Base-by-base conservation (phyloP, 2,113 vertebrate species). In the Cryptomyrus ogoouensis region DNA sequence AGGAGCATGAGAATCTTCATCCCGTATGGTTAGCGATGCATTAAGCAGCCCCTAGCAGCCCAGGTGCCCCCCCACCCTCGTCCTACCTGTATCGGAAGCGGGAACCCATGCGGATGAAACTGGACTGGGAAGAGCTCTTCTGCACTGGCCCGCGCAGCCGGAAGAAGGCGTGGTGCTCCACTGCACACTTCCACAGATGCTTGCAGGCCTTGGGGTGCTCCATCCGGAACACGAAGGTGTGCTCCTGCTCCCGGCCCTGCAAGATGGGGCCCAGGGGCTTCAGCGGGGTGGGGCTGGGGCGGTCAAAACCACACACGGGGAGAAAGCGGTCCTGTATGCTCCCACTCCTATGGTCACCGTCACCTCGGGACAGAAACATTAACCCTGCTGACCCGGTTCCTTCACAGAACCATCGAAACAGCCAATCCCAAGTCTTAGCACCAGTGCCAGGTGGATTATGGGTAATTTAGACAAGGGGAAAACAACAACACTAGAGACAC, bases 181-280 rank as follows among this genome's bases (percentile, higher is more conserved):
- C 97, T 0, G 98, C 98, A 92, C 98, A 99, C 74, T 99, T 99
- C 98, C 98, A 99, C 42, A 99, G 94, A 92, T 99, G 98, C 92
- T 99, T 99, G 93, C 98, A 99, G 52, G 98, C 98, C 93, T 99
- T 99, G 24, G 98, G 98, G 89, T 99, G 98, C 66, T 99, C 98
- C 96, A 99, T 95, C 92, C 97, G 96, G 88, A 99, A 99, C 17
- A 99, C 97, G 93, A 99, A 99, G 1, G 98, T 99, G 93, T 99
- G 98, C 89, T 99, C 98, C 95, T 99, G 98, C 92, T 99, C 98
- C 93, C 99, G 99, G 44, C 98, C 98, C 98, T 99, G 90, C 0
- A 92, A 92, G 90, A 87, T 2, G 87, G 90, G 1, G 3, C 1
- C 0, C 10, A 87, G 24, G 39, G 5, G 31, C 0, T 50, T 90